phyloP scores from a whole-genome alignment of 2,113 vertebrate species.

The Megaceryle maxima region DNA sequence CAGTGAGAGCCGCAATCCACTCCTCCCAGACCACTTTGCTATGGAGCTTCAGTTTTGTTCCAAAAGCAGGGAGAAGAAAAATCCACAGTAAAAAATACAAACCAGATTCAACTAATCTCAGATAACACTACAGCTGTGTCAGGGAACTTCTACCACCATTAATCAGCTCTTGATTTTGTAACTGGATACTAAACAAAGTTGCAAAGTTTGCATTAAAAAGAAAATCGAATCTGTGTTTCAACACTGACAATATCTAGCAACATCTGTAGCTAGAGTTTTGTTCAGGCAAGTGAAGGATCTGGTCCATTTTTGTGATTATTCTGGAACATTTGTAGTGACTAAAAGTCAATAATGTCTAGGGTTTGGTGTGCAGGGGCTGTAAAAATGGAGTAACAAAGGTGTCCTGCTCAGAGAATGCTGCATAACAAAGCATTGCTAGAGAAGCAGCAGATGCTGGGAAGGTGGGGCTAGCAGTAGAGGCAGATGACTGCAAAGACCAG shows the following conservation, averaged over 20 bases:
- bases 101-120: not conserved
- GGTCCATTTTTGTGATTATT: not conserved
- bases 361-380: not conserved
- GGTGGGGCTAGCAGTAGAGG: not conserved
- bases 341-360: not conserved
- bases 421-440: not conserved
- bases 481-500: not conserved
- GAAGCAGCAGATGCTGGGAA: not conserved
- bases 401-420: not conserved
- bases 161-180: not conserved
- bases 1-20: not conserved
- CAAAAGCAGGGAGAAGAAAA: not conserved
- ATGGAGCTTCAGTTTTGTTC: not conserved
- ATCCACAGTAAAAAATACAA: not conserved
- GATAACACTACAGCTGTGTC: not conserved
- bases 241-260: not conserved
- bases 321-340: not conserved
- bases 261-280: not conserved
- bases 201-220: not conserved
- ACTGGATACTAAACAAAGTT: not conserved
- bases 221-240: not conserved
- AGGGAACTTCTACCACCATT: not conserved
- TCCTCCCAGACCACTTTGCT: not conserved
- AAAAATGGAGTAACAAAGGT: not conserved
- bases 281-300: not conserved